A percentile compares a stretch with the other conserved stretches of the same genome.
Conservation (phyloP, 2,888 invertebrate species). For the Busseola fusca region DNA sequence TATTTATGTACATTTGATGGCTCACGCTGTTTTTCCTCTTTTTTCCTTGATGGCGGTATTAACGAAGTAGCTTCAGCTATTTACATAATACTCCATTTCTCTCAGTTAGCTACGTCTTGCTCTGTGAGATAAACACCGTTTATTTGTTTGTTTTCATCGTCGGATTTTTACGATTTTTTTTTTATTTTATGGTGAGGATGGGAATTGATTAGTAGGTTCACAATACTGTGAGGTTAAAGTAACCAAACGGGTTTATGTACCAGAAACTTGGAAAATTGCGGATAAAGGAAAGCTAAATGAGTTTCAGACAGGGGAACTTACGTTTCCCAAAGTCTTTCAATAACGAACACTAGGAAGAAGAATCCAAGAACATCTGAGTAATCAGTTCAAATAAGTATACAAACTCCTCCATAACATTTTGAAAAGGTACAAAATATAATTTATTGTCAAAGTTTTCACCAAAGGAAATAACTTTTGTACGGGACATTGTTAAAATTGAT, state of each 20-base stretch:
- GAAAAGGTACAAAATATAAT: conserved; percentile 53
- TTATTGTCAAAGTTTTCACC: conserved; percentile 57
- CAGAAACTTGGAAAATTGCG: background rate
- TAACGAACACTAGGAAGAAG: conserved; percentile 8
- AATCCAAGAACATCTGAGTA: conserved; percentile 30
- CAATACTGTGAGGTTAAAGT: conserved; percentile 1
- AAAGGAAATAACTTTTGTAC: conserved; percentile 51
- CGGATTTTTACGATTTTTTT: conserved; percentile 26
- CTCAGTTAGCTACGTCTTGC: conserved; percentile 28
- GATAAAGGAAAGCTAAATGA: conserved; percentile 1
- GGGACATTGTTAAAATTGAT: conserved; percentile 52
- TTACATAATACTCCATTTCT: conserved; percentile 53
- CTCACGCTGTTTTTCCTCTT: conserved; percentile 40
- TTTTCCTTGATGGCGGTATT: conserved; percentile 41
- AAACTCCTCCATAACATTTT: conserved; percentile 42
- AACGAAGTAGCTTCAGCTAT: conserved; percentile 43
- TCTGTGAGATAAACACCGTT: conserved; percentile 34
- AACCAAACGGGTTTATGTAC: background rate
- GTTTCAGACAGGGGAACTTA: conserved; percentile 18
- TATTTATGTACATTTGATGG: conserved; percentile 46
- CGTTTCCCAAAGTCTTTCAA: conserved; percentile 17
- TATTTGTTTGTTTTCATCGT: conserved; percentile 46
- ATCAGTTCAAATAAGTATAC: conserved; percentile 33
- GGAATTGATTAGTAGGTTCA: conserved; percentile 19
- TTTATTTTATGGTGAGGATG: conserved; percentile 5